Evolutionary conservation across 2,888 invertebrate genomes (phyloP), one percentile per base, ranked within the genome.

Genomic region (Selenia dentaria): DNA sequence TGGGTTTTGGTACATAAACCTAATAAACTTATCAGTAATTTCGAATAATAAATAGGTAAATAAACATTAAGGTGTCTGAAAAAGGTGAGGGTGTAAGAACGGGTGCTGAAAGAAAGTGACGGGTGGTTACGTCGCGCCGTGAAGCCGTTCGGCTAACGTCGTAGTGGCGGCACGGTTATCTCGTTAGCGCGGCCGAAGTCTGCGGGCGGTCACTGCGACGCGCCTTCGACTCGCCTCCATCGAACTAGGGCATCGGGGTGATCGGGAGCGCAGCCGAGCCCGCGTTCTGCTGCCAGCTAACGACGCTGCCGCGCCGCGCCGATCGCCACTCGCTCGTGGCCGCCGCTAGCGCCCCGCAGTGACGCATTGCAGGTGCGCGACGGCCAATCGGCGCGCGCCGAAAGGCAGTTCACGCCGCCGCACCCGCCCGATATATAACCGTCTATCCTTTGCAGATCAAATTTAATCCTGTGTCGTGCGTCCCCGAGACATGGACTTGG

Each of bases 321-420:
- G 57, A 56, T 57, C 57, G 50, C 53, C 64, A 50, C 64, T 62
- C 58, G 59, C 51, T 54, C 57, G 59, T 59, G 40, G 49, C 52
- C 52, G 49, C 53, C 53, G 79, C 68, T 69, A 71, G 72, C 75
- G 66, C 71, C 82, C 84, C 87, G 87, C 89, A 86, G 83, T 95
- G 95, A 94, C 95, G 95, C 95, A 95, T 95, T 95, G 95, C 95
- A 95, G 95, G 95, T 95, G 94, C 93, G 93, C 93, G 92, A 83
- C 92, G 92, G 92, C 95, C 95, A 95, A 95, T 95, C 93, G 92
- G 92, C 92, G 92, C 91, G 92, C 92, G 90, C 88, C 87, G 93
- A 92, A 92, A 92, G 91, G 92, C 92, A 92, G 93, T 94, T 93
- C 93, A 93, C 92, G 93, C 93, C 93, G 93, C 93, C 93, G 93